Evolutionary conservation across 1,140 invertebrate genomes (phyloP).

Genomic region (Zophobas morio): DNA sequence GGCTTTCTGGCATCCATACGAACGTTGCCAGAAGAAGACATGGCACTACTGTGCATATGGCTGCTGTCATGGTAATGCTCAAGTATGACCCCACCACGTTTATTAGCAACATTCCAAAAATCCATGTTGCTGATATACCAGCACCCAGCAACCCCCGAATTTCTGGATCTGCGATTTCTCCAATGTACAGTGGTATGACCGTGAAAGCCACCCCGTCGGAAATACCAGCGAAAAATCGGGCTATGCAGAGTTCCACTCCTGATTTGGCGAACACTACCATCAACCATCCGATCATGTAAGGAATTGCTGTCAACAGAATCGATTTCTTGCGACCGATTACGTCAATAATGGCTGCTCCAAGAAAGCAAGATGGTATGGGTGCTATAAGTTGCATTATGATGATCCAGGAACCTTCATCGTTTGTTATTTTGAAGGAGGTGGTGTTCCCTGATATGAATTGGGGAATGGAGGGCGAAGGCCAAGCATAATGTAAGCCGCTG

Average conservation of each 20-base stretch:
- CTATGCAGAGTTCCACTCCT: slow-evolving; percentile 68
- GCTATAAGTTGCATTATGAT: slow-evolving; percentile 74
- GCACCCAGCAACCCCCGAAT: slow-evolving; percentile 71
- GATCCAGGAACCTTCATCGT: slow-evolving; percentile 71
- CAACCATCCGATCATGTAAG: slow-evolving; percentile 75
- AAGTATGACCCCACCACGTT: slow-evolving; percentile 76
- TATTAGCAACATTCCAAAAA: slow-evolving; percentile 76
- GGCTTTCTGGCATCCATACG: slow-evolving; percentile 82
- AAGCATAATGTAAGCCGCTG: slow-evolving; percentile 63
- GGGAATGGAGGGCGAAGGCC: slow-evolving; percentile 61
- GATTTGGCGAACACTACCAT: slow-evolving; percentile 68
- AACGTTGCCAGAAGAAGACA: slow-evolving; percentile 73
- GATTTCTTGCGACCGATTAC: slow-evolving; percentile 74
- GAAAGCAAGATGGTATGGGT: slow-evolving; percentile 72
- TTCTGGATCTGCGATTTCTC: slow-evolving; percentile 76
- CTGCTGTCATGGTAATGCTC: slow-evolving; percentile 71
- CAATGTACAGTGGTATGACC: slow-evolving; percentile 72
- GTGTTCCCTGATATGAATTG: slow-evolving; percentile 62
- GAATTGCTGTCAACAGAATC: slow-evolving; percentile 70
- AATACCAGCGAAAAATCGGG: slow-evolving; percentile 58
- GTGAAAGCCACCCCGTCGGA: slow-evolving; percentile 50
- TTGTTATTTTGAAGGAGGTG: slow-evolving; percentile 52
- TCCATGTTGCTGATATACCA: slow-evolving; percentile 48
- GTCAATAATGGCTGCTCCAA: slow-evolving; percentile 70
- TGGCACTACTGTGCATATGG: slow-evolving; percentile 72